Evolutionary conservation across 2,797 vertebrate genomes (phyloP), one percentile per base, ranked within the genome.

Genomic region (Rousettus madagascariensis): DNA sequence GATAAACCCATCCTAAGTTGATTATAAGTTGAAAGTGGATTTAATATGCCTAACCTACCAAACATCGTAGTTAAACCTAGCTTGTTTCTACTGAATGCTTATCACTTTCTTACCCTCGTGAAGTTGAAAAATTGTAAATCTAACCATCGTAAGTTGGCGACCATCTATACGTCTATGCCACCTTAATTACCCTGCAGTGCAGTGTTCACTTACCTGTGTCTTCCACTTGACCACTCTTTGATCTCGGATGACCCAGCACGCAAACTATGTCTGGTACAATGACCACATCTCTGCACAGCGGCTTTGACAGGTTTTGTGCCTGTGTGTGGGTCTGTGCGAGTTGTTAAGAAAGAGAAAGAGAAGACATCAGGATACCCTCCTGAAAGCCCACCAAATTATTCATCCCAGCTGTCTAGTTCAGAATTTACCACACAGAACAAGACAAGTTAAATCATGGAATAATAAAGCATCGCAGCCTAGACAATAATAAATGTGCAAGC

Each of bases 361-460:
- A 46, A 77, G 38, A 90, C 61, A 49, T 85, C 22, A 28, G 57
- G 10, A 30, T 51, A 28, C 33, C 28, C 46, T 87, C 30, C 72
- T 71, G 41, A 75, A 93, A 96, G 36, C 11, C 19, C 38, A 66
- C 36, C 49, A 22, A 59, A 71, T 89, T 77, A 68, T 68, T 78
- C 65, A 95, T 24, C 71, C 63, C 19, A 4, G 15, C 26, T 90
- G 77, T 57, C 80, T 65, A 24, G 26, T 72, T 90, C 75, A 69
- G 88, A 95, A 96, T 95, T 95, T 80, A 57, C 36, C 65, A 68
- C n/a, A 28, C 24, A 94, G 84, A 55, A 57, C 68, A 86, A 43
- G 94, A 53, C 41, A 77, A 94, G 75, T 71, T 91, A 84, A 95
- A 63, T 72, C 77, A 26, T 43, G 38, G 83, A 41, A 16, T 46